A percentile compares a stretch with the other conserved stretches of the same genome.
Evolutionary conservation across 1,140 invertebrate species (phyloP).

Genomic region (Zaprionus africanus): DNA sequence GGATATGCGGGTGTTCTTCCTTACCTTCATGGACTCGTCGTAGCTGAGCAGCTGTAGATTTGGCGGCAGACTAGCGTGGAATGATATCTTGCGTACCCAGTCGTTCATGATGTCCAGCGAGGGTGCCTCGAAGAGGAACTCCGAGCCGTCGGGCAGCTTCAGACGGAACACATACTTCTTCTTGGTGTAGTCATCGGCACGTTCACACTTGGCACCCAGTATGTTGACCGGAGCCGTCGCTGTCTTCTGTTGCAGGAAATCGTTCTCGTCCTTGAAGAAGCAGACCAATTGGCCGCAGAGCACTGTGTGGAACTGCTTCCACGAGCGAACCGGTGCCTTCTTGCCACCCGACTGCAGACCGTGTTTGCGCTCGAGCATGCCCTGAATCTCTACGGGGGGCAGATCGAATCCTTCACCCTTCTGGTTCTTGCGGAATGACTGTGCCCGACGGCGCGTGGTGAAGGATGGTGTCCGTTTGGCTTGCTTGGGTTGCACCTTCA

Average conservation of each 20-base stretch:
- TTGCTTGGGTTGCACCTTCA: conserved; percentile 90
- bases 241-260: conserved; percentile 94
- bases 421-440: conserved; percentile 93
- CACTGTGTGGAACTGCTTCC: conserved; percentile 98
- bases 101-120: conserved; percentile 92
- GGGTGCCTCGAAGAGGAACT: conserved; percentile 94
- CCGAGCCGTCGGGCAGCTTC: conserved; percentile 94
- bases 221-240: conserved; percentile 95
- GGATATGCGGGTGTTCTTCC: no score
- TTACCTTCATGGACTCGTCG: conserved; percentile 86
- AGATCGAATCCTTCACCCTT: conserved; percentile 90
- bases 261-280: conserved; percentile 98
- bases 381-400: conserved; percentile 96
- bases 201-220: conserved; percentile 91
- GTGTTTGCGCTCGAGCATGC: conserved; percentile 96
- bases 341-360: conserved; percentile 96
- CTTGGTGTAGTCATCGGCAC: conserved; percentile 97
- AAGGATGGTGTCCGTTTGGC: conserved; percentile 97
- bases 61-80: conserved; percentile 96
- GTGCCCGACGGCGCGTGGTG: conserved; percentile 94
- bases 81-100: conserved; percentile 97
- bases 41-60: conserved; percentile 94
- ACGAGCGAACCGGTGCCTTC: conserved; percentile 96
- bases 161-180: conserved; percentile 96
- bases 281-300: conserved; percentile 98